A percentile compares a stretch with the other conserved stretches of the same genome.
Conservation (phyloP, 2,113 vertebrate species). For the Loxodonta africana region DNA sequence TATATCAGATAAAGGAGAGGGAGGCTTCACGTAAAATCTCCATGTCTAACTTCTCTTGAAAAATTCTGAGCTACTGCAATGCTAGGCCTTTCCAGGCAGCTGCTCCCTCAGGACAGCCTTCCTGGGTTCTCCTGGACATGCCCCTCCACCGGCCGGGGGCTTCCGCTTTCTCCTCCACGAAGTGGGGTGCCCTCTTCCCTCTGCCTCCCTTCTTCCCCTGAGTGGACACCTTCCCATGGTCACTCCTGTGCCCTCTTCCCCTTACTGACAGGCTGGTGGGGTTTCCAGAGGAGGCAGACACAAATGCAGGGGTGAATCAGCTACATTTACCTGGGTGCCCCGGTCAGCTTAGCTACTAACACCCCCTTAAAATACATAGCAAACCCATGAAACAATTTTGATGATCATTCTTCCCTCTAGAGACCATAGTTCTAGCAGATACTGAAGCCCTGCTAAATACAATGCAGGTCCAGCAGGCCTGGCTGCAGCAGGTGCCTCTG, state of each 20-base stretch:
- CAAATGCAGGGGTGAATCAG: fast-evolving
- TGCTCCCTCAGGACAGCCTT: neutral
- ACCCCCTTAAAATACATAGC: neutral
- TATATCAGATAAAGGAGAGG: neutral
- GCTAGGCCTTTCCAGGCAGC: fast-evolving
- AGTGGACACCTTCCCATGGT: neutral
- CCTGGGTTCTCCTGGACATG: neutral
- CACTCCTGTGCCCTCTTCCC: neutral
- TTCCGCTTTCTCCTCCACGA: neutral
- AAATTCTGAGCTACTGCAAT: neutral
- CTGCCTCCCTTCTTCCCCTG: too few relatives aligned
- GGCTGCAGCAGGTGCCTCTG: neutral
- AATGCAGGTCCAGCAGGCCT: fast-evolving
- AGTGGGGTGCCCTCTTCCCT: neutral
- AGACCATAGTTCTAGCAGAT: too few relatives aligned
- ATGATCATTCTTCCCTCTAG: neutral
- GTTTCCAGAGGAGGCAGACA: neutral
- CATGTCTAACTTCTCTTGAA: neutral
- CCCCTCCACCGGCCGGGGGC: fast-evolving
- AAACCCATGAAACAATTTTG: neutral
- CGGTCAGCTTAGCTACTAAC: neutral
- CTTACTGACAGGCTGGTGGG: neutral
- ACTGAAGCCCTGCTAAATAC: neutral
- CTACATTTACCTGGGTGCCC: too few relatives aligned
- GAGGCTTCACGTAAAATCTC: neutral